A percentile compares a stretch with the other conserved stretches of the same genome.
phyloP scores from a whole-genome alignment of 2,888 invertebrate species.

The Silvanus unidentatus region DNA sequence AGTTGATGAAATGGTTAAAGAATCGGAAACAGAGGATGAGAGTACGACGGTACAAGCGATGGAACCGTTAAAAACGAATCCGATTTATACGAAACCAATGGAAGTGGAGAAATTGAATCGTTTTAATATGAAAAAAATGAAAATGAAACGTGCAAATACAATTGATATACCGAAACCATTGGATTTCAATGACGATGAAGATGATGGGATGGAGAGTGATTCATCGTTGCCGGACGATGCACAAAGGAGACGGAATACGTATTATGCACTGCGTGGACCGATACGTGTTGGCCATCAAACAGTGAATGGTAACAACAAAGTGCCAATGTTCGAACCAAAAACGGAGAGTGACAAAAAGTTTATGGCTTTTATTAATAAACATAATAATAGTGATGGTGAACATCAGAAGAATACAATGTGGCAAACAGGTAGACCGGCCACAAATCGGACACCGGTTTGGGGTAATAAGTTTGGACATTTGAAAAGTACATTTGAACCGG shows the following conservation, averaged over 20 bases:
- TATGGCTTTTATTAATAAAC: conserved; percentile 73
- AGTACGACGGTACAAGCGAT: conserved; percentile 20
- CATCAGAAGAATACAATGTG: conserved; percentile 29
- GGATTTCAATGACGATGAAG: conserved; percentile 46
- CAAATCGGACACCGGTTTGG: conserved; percentile 56
- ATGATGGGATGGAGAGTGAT: conserved; percentile 45
- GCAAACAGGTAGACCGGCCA: conserved; percentile 22
- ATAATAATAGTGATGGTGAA: conserved; percentile 45
- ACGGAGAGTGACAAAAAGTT: conserved; percentile 83
- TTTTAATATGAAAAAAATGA: conserved; percentile 61
- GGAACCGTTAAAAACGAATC: conserved; percentile 32
- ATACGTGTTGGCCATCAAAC: conserved; percentile 52
- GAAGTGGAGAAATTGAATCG: conserved; percentile 39
- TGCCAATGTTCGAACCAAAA: conserved; percentile 67
- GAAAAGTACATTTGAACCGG: conserved; percentile 69
- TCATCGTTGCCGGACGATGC: conserved; percentile 37
- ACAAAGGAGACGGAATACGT: conserved; percentile 39
- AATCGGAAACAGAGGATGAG: conserved; percentile 12
- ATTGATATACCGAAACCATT: conserved; percentile 76
- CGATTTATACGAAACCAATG: conserved; percentile 31
- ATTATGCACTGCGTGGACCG: conserved; percentile 52
- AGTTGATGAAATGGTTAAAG: neutral
- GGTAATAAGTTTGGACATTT: conserved; percentile 77
- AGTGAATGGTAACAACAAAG: conserved; percentile 40
- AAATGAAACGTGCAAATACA: conserved; percentile 84